Evolutionary conservation across 2,888 invertebrate genomes (phyloP), one percentile per base, ranked within the genome.

Genomic region (Sphinx pinastri): DNA sequence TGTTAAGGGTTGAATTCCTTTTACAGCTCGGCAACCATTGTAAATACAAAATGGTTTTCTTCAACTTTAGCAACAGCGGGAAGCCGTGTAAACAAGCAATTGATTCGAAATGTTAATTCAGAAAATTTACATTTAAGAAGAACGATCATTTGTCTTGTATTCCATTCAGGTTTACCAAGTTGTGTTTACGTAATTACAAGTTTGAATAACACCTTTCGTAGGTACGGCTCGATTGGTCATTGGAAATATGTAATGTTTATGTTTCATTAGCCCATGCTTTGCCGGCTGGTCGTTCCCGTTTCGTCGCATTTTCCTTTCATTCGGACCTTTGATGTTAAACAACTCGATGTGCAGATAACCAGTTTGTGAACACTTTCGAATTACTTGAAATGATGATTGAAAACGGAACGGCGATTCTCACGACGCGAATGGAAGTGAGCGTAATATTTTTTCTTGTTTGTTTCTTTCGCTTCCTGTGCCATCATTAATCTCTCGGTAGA

Each of bases 401-500:
- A 49, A 63, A 63, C 63, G 6, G 49, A 49, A 19, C 49, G 47
- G 16, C 55, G 13, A 19, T 63, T 63, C 63, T 47, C 49, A 63
- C 49, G 19, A 19, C 19, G 47, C 13, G 12, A 47, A 13, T 63
- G 63, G 19, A 63, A 19, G 16, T 16, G 11, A 63, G 63, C 49
- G 47, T 19, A 12, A 47, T 63, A 13, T 38, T 10, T 60, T 3
- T 60, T 12, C 45, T 25, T 31, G 25, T 47, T 60, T 45, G 16
- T n/a, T 60, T 60, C 16, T 60, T 63, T 19, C 16, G 19, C 49
- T 63, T 63, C 49, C 63, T 49, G 47, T 63, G 63, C 8, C 63
- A 49, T 63, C 63, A 47, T 63, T 63, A 13, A 63, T 63, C 63
- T 49, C 63, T 63, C 19, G 19, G 55, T 19, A 55, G 16, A 49